Evolutionary conservation across 2,113 vertebrate species (phyloP).

Genomic region (Gasterosteus nipponicus): DNA sequence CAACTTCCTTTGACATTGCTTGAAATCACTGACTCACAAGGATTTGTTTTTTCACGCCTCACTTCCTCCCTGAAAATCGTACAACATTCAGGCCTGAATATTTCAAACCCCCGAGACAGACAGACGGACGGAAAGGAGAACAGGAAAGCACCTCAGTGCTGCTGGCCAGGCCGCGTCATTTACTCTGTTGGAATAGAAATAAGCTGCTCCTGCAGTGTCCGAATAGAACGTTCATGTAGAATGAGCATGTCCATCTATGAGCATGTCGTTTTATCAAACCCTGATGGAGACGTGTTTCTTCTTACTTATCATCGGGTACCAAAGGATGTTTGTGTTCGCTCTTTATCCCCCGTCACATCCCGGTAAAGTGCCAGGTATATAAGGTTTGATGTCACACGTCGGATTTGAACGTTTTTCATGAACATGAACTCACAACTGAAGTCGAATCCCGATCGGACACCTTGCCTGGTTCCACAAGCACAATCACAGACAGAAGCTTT

Average conservation of each 20-base stretch:
- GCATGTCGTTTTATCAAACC: no score
- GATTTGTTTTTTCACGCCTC: constrained; percentile 65
- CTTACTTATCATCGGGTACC: no score
- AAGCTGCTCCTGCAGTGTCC: not conserved
- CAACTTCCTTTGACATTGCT: constrained; percentile 63
- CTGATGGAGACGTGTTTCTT: no score
- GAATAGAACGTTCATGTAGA: no score
- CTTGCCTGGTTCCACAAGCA: constrained; percentile 1
- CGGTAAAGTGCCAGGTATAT: no score
- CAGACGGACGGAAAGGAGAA: constrained; percentile 33
- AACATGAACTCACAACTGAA: not conserved
- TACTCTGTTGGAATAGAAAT: constrained; percentile 14
- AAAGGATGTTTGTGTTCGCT: no score
- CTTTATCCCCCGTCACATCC: no score
- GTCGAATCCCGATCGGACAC: accelerated
- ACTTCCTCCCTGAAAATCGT: constrained; percentile 57
- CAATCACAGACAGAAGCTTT: constrained; percentile 55
- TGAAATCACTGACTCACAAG: constrained; percentile 81
- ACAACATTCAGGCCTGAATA: constrained; percentile 72
- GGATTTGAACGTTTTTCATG: not conserved
- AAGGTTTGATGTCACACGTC: no score
- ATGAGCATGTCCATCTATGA: no score
- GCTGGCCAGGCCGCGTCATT: not conserved
- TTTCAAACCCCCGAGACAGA: constrained; percentile 74
- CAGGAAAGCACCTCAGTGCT: constrained; percentile 21